Conservation (phyloP, 2,888 invertebrate species). For the Orthosia gothica region DNA sequence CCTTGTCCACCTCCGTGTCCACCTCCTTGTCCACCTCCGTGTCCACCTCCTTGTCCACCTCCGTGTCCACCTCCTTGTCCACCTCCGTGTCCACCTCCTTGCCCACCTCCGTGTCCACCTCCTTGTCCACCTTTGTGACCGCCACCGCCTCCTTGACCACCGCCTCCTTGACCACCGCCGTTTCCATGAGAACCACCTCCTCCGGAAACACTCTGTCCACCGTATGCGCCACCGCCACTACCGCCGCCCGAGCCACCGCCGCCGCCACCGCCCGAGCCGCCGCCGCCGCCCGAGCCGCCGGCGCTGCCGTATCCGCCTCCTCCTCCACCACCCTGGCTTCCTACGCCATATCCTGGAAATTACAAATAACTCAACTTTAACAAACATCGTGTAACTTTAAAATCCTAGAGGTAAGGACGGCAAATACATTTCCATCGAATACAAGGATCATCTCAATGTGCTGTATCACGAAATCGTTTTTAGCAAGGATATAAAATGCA, state of each 20-base stretch:
- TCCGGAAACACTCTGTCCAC: slow-evolving; percentile 21
- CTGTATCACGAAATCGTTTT: not conserved
- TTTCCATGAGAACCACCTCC: slow-evolving; percentile 33
- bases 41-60: slow-evolving; percentile 28
- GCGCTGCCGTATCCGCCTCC: not conserved
- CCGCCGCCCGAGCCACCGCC: not conserved
- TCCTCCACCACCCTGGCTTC: slow-evolving; percentile 49
- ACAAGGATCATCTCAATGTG: not conserved
- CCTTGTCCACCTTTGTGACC: too few relatives aligned
- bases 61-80: slow-evolving; percentile 49
- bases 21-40: slow-evolving; percentile 47
- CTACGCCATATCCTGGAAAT: slow-evolving; percentile 48
- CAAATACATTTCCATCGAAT: not conserved
- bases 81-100: slow-evolving; percentile 31
- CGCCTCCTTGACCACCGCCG: slow-evolving; percentile 64
- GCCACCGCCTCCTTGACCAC: slow-evolving; percentile 45
- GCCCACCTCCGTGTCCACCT: slow-evolving; percentile 24
- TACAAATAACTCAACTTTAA: not conserved
- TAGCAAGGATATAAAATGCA: not conserved
- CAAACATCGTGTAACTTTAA: not conserved
- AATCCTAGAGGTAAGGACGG: not conserved
- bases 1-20: too few relatives aligned
- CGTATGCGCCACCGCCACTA: slow-evolving; percentile 9
- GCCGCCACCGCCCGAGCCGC: not conserved
- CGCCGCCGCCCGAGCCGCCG: not conserved